These are phyloP conservation scores for Lordiphosa fenestrarum DNA, from an alignment of 2,888 invertebrate species.

Conservation along the genomic window DNA sequence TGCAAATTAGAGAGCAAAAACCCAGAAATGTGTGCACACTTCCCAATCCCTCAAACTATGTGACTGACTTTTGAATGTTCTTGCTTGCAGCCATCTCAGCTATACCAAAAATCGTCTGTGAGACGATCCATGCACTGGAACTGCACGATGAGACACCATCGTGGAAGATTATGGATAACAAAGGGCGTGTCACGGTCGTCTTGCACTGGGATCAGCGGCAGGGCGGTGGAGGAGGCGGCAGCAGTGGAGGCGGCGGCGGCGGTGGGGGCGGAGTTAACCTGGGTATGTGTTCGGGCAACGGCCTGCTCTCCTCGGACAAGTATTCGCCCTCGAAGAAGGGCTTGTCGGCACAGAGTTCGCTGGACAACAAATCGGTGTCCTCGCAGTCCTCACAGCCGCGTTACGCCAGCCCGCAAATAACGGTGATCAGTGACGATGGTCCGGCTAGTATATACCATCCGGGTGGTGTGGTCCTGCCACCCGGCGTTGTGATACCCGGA, in stretches of 20 bases:
- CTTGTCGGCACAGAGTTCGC: conserved; percentile 83
- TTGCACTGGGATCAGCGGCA: conserved; percentile 97
- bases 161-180: conserved; percentile 99
- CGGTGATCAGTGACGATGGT: conserved; percentile 96
- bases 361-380: conserved; percentile 83
- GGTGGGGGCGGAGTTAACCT: conserved; percentile 72
- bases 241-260: conserved; percentile 81
- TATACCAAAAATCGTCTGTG: conserved; percentile 98
- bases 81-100: conserved; percentile 90
- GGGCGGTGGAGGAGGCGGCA: conserved; percentile 81
- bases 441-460: conserved; percentile 82
- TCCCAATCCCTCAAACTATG: too few relatives aligned
- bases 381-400: conserved; percentile 80
- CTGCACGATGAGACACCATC: conserved; percentile 97
- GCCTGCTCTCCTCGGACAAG: conserved; percentile 78
- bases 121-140: conserved; percentile 96
- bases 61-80: conserved; percentile 59
- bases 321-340: conserved; percentile 81
- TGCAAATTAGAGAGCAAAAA: too few relatives aligned
- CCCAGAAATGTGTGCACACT: too few relatives aligned
- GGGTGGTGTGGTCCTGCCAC: conserved; percentile 74
- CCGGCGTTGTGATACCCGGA: conserved; percentile 78
- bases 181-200: conserved; percentile 97
- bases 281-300: conserved; percentile 74
- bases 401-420: conserved; percentile 90